These are phyloP conservation scores for Chymomyza amoena DNA, from an alignment of 2,888 invertebrate genomes.

Conservation along the genomic window DNA sequence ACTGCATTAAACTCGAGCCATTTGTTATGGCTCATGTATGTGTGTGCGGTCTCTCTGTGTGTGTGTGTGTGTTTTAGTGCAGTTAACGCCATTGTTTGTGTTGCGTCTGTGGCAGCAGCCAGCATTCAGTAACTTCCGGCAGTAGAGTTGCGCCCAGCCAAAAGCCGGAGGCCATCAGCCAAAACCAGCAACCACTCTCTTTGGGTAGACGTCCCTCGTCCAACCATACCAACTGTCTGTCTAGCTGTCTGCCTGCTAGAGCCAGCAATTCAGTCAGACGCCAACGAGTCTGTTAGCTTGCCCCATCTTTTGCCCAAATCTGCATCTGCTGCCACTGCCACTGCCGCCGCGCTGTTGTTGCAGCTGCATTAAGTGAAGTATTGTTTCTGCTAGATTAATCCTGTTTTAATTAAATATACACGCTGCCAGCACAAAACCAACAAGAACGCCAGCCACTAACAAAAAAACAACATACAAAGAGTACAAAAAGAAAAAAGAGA, in stretches of 20 bases:
- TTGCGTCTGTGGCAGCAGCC: slow-evolving; percentile 53
- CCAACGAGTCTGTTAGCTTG: slow-evolving; percentile 32
- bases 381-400: slow-evolving; percentile 74
- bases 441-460: slow-evolving; percentile 39
- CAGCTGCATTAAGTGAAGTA: slow-evolving; percentile 71
- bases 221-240: slow-evolving; percentile 39
- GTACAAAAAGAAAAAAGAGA: neutral
- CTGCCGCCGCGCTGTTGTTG: slow-evolving; percentile 24
- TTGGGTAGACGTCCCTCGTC: neutral
- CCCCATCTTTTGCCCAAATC: neutral
- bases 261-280: slow-evolving; percentile 15
- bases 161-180: slow-evolving; percentile 48
- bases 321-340: slow-evolving; percentile 20
- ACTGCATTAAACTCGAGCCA: slow-evolving; percentile 24
- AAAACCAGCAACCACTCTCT: slow-evolving; percentile 50
- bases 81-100: slow-evolving; percentile 66
- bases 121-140: neutral
- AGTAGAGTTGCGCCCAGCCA: slow-evolving; percentile 9
- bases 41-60: slow-evolving; percentile 10
- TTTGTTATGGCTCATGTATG: slow-evolving; percentile 5
- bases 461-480: neutral
- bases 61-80: slow-evolving; percentile 20
- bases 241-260: slow-evolving; percentile 8
- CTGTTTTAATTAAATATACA: slow-evolving; percentile 74
- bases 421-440: slow-evolving; percentile 74